Base-by-base conservation (phyloP, 2,797 vertebrate species). In the Miichthys miiuy region DNA sequence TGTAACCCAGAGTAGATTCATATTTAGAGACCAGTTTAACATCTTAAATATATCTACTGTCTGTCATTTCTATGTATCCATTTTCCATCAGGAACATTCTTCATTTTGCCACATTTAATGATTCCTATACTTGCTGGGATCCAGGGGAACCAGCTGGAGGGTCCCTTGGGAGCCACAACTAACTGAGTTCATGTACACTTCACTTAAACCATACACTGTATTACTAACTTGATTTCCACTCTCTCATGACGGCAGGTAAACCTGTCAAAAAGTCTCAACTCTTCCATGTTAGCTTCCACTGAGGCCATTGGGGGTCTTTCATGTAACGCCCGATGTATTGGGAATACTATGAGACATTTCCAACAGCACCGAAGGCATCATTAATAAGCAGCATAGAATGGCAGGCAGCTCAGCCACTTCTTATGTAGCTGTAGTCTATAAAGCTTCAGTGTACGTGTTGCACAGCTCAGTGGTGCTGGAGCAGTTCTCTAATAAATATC, bases 401-500 rank as follows among this genome's bases (percentile, higher is more conserved):
- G 42, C 55, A 71, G 34, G 47, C 25, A 56, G 48, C 66, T 75
- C 46, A n/a, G 25, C 12, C 7, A 27, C 34, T 51, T 51, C 17
- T 50, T 2, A 8, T 34, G 6, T 20, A 5, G 10, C 25, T 14
- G 8, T 44, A 13, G 17, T 72, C 27, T 54, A 2, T 63, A 12
- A 60, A 85, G 65, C 64, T 67, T 79, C 42, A 77, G 20, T 70
- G 70, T 57, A 56, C 12, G 2, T 52, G 41, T 77, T 69, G 68
- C 55, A 70, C 68, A 81, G 6, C 44, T 18, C 18, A 8, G 57
- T 47, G 65, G 52, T 65, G 58, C 57, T 74, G 50, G 5, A 69
- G 47, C 48, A 67, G 61, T 41, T 77, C 34, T 11, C 10, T n/a
- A 60, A 81, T 84, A 61, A 86, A 84, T 73, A 81, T 51, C 2